Evolutionary conservation across 2,797 vertebrate genomes (phyloP).

Genomic region (Urophycis tenuis): DNA sequence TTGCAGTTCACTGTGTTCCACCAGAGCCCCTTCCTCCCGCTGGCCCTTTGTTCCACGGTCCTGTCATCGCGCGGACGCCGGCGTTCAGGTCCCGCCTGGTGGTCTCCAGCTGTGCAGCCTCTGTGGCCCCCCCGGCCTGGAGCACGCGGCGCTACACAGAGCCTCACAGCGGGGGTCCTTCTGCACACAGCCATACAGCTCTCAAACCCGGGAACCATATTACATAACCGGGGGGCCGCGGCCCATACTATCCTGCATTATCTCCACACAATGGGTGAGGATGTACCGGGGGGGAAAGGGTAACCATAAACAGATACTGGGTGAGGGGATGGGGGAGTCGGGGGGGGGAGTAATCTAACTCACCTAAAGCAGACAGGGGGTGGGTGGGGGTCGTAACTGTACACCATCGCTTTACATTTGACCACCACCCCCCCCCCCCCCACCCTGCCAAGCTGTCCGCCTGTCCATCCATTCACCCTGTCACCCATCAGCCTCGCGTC

Average conservation of each 20-base stretch:
- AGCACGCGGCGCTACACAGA: too few species aligned
- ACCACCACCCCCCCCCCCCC: slow-evolving; percentile 44
- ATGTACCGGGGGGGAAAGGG: slow-evolving; percentile 20
- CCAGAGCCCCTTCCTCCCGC: neutral
- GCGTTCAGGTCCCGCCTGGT: too few species aligned
- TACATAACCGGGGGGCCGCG: neutral
- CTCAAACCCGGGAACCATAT: neutral
- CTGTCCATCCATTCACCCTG: slow-evolving; percentile 12
- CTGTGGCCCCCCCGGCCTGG: too few species aligned
- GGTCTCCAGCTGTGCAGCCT: too few species aligned
- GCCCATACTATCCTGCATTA: neutral
- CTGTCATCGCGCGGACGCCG: neutral
- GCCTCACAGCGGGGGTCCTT: neutral
- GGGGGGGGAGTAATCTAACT: slow-evolving; percentile 59
- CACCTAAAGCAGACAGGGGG: slow-evolving; percentile 30
- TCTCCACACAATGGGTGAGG: neutral
- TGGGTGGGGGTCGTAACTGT: slow-evolving; percentile 45
- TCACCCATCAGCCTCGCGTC: too few species aligned
- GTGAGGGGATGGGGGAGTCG: slow-evolving; percentile 40
- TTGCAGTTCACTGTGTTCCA: neutral
- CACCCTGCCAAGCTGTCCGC: slow-evolving; percentile 37
- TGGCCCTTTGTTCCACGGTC: neutral
- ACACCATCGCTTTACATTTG: slow-evolving; percentile 53
- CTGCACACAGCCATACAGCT: neutral
- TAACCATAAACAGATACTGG: slow-evolving; percentile 28